Evolutionary conservation across 2,113 vertebrate genomes (phyloP), one percentile per base, ranked within the genome.

Genomic region (Ochotona curzoniae): DNA sequence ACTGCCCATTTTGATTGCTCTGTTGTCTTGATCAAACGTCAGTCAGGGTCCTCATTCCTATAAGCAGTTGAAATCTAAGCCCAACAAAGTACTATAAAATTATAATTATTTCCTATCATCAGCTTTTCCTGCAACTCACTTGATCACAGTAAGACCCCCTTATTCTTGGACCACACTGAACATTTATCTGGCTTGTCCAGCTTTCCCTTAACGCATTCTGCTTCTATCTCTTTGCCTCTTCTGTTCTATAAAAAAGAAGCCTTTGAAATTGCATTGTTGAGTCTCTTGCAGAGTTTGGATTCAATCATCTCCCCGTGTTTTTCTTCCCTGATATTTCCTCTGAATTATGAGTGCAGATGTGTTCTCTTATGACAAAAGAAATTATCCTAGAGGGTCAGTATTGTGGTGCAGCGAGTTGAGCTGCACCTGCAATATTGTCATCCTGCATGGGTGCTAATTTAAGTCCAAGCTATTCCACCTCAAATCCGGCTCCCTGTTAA

Each of bases 291-390:
- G 66, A 73, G 57, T 86, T 80, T 35, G 10, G 61, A 86, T 57
- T 18, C 54, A 57, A 57, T 57, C 54, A 57, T 57, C 54, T 57
- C 54, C 54, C 17, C 13, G 18, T 57, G 54, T 57, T 18, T 57
- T 18, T 57, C 18, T 57, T 57, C 23, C 69, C 28, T 71, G 44
- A 3, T 26, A 35, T 38, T 71, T 47, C 25, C 12, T 93, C 18
- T 30, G 69, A 71, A 90, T 47, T 90, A 32, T 63, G 75, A 82
- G 10, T 86, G 18, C 35, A 90, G 54, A 25, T 75, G 81, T 90
- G 25, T 21, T 83, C 80, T 81, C 23, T 67, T 87, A 82, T 91
- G 67, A 64, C 28, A 3, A 35, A 63, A 47, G n/a, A 38, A 76
- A 54, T 57, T 18, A 54, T 76, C 74, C 17, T 76, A 18, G 15